phyloP scores from a whole-genome alignment of 2,888 invertebrate genomes.

The Conchocele bisecta region DNA sequence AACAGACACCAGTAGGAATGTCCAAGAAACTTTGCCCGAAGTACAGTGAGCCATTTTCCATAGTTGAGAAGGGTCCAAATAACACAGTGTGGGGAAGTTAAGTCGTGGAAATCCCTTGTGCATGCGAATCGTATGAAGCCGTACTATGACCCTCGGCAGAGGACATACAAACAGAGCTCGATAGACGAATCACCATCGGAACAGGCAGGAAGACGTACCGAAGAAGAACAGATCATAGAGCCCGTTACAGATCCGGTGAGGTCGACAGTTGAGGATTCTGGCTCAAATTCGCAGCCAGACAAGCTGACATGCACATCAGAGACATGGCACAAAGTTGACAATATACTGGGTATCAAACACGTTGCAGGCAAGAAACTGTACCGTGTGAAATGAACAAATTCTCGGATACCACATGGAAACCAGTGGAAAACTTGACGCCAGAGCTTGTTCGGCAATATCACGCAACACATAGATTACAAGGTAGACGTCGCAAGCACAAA shows the following conservation, averaged over 20 bases:
- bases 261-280: no score
- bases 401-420: no score
- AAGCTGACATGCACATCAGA: slow-evolving; percentile 4
- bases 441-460: no score
- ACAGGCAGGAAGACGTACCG: not conserved
- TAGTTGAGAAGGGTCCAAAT: slow-evolving; percentile 32
- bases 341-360: no score
- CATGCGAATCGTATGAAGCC: slow-evolving; percentile 1
- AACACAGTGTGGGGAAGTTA: slow-evolving; percentile 13
- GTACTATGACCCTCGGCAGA: not conserved
- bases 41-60: slow-evolving; percentile 43
- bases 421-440: no score
- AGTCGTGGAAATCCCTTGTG: not conserved
- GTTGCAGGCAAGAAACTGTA: no score
- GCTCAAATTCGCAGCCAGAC: no score
- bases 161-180: not conserved
- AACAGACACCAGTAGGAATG: slow-evolving; percentile 2
- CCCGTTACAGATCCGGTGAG: no score
- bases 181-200: no score
- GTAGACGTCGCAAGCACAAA: no score
- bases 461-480: no score
- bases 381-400: no score
- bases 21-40: slow-evolving; percentile 29
- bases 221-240: not conserved
- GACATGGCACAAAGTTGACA: not conserved